phyloP scores from a whole-genome alignment of 1,140 invertebrate genomes.

The Lepidostoma basale region DNA sequence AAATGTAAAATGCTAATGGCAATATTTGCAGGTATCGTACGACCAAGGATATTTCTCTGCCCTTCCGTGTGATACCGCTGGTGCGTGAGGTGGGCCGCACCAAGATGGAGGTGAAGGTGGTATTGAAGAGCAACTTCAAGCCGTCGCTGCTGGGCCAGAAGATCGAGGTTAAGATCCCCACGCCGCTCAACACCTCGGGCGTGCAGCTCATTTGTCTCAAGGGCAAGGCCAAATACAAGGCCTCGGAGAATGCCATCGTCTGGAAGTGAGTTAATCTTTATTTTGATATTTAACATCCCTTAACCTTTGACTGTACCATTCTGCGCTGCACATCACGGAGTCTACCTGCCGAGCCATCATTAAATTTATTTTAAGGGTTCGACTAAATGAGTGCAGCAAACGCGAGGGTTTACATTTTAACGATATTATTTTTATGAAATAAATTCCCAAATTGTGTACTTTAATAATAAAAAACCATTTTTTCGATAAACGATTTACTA shows the following conservation, averaged over 20 bases:
- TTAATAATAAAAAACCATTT: too few relatives aligned
- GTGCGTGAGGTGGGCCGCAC: slow-evolving; percentile 97
- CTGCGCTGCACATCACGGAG: too few relatives aligned
- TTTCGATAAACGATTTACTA: too few relatives aligned
- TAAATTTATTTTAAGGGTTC: too few relatives aligned
- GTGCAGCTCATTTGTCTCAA: slow-evolving; percentile 99
- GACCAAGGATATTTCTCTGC: slow-evolving; percentile 99
- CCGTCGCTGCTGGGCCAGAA: slow-evolving; percentile 97
- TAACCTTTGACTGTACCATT: too few relatives aligned
- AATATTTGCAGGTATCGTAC: slow-evolving; percentile 87
- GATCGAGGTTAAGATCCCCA: slow-evolving; percentile 99
- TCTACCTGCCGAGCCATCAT: too few relatives aligned
- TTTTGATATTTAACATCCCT: too few relatives aligned
- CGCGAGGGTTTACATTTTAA: too few relatives aligned
- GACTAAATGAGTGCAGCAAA: too few relatives aligned
- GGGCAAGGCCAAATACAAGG: slow-evolving; percentile 99
- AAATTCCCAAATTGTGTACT: too few relatives aligned
- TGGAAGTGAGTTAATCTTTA: slow-evolving; percentile 85
- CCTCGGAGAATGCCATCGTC: slow-evolving; percentile 99
- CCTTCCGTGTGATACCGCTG: slow-evolving; percentile 98
- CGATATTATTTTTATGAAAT: too few relatives aligned
- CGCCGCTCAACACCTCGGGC: slow-evolving; percentile 97
- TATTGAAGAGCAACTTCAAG: slow-evolving; percentile 99
- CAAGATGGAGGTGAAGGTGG: slow-evolving; percentile 99
- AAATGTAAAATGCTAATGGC: too few relatives aligned